phyloP scores from a whole-genome alignment of 2,797 vertebrate species.

The Benthosema pterotum region DNA sequence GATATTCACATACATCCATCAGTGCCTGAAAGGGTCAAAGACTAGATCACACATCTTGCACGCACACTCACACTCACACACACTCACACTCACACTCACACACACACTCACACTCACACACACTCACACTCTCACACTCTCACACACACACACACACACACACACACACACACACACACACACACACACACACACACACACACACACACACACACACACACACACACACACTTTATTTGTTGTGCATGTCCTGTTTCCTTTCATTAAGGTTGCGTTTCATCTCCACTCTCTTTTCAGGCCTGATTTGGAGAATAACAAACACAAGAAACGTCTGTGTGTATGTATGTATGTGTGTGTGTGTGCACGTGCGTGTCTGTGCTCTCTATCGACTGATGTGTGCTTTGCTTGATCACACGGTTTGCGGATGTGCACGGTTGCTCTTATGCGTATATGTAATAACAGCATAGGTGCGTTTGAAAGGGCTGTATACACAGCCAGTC shows the following conservation, averaged over 20 bases:
- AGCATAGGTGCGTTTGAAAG: not conserved
- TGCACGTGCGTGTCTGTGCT: not conserved
- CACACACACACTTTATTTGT: constrained; percentile 25
- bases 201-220: not conserved
- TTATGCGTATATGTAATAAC: no score
- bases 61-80: not conserved
- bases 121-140: not conserved
- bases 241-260: constrained; percentile 24
- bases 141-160: constrained; percentile 12
- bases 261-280: constrained; percentile 26
- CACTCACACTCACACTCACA: constrained; percentile 17
- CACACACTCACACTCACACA: not conserved
- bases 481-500: no score
- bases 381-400: not conserved
- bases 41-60: not conserved
- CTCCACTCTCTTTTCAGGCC: constrained; percentile 12
- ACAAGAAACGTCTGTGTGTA: not conserved
- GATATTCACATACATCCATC: constrained; percentile 66
- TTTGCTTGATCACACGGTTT: not conserved
- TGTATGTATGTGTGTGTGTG: constrained; percentile 1
- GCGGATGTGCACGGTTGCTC: no score
- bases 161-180: not conserved
- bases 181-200: constrained; percentile 11
- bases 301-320: constrained; percentile 11
- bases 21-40: constrained; percentile 57